Evolutionary conservation across 2,113 vertebrate species (phyloP).

Genomic region (Tenrec ecaudatus): DNA sequence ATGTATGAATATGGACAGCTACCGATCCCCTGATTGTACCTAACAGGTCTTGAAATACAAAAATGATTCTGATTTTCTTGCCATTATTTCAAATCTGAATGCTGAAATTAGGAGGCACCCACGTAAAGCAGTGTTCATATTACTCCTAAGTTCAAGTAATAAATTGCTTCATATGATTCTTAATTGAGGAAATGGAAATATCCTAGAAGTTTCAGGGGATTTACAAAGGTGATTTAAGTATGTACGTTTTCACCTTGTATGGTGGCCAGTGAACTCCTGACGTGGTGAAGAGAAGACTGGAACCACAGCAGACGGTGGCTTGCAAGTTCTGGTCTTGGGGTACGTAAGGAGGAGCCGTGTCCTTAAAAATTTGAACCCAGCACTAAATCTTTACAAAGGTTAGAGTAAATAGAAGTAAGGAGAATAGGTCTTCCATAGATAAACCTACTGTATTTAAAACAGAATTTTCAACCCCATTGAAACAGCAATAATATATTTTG

Average conservation of each 20-base stretch:
- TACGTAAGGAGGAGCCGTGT: neutral
- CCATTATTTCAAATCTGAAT: neutral
- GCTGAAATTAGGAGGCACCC: neutral
- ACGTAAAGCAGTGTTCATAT: conserved; percentile 6
- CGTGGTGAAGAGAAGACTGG: too few species aligned
- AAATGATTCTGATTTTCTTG: neutral
- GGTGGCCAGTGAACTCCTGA: neutral
- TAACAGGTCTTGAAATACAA: neutral
- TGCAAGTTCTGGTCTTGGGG: too few species aligned
- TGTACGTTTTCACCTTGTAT: neutral
- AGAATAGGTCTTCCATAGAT: neutral
- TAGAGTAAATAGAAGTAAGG: neutral
- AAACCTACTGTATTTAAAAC: conserved; percentile 13
- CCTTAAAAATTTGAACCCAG: conserved; percentile 2
- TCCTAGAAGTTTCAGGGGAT: neutral
- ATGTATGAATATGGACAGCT: neutral
- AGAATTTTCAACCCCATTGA: neutral
- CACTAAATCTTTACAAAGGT: neutral
- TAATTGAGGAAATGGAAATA: conserved; percentile 8
- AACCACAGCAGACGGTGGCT: too few species aligned
- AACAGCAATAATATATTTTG: neutral
- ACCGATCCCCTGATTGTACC: neutral
- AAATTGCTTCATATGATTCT: neutral
- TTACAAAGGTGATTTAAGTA: neutral
- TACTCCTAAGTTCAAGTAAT: neutral